Percentiles rank a stretch among this genome's conserved stretches.
These are phyloP conservation scores for Muscina levida DNA, from an alignment of 2,888 invertebrate species.

Conservation along the genomic window DNA sequence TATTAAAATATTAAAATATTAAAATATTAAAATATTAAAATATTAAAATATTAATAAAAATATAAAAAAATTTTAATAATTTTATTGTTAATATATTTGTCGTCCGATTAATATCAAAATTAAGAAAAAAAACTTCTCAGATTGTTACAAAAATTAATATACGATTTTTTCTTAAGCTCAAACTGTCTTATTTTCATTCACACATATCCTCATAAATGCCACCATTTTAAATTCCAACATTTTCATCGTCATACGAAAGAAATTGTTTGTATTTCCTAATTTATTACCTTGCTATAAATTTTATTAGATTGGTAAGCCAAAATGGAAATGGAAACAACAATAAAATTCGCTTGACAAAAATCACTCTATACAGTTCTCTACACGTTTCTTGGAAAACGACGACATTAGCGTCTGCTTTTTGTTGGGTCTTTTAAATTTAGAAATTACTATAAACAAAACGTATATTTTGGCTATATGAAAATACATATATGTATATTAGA, in stretches of 20 bases:
- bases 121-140: no score
- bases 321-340: not conserved
- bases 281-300: conserved; percentile 16
- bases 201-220: no score
- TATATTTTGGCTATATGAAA: conserved; percentile 17
- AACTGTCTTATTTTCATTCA: no score
- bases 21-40: no score
- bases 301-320: not conserved
- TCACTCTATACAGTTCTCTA: not conserved
- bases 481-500: not conserved
- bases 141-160: no score
- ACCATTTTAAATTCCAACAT: not conserved
- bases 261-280: not conserved
- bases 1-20: no score
- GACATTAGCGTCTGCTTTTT: conserved; percentile 14
- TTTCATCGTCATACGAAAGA: not conserved
- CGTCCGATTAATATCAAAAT: no score
- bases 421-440: conserved; percentile 17
- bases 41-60: no score
- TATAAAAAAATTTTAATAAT: no score
- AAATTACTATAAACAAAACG: conserved; percentile 18
- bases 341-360: not conserved
- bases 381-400: conserved; percentile 27
- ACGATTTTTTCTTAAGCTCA: no score
- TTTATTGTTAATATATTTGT: no score